Percentiles rank a stretch among this genome's conserved stretches.
Conservation (phyloP, 2,797 vertebrate genomes). For the Mus caroli region DNA sequence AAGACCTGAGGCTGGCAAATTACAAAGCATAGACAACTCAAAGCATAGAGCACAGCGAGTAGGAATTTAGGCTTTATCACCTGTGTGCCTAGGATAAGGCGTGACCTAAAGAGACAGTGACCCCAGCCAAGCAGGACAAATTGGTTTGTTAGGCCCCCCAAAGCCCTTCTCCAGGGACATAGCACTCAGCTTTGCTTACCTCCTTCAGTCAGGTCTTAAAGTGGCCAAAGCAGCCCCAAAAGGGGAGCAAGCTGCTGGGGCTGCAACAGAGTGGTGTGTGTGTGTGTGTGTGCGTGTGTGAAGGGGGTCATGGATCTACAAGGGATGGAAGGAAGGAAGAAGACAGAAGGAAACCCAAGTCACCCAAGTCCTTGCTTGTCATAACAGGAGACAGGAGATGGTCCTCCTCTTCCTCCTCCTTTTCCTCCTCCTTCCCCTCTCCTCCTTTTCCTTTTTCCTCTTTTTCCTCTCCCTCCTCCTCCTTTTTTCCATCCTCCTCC, state of each 20-base stretch:
- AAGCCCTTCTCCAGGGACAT: not conserved
- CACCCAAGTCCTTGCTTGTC: not conserved
- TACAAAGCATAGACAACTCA: too few species aligned
- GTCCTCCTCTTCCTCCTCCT: not conserved
- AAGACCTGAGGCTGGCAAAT: not conserved
- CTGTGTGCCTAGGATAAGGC: not conserved
- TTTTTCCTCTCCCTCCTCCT: not conserved
- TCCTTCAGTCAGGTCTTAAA: not conserved
- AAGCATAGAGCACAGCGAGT: fast-evolving
- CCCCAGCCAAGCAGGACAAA: not conserved
- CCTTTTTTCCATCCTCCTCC: too few species aligned
- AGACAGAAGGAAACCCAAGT: not conserved
- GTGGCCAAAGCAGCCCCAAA: not conserved
- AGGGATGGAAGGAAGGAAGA: too few species aligned
- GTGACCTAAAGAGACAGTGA: not conserved
- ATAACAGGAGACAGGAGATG: not conserved
- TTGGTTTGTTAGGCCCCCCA: not conserved
- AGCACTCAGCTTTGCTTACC: not conserved
- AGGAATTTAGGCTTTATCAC: not conserved
- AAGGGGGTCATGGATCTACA: not conserved
- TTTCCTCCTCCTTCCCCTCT: fast-evolving
- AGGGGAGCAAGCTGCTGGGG: not conserved
- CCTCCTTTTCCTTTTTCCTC: not conserved
- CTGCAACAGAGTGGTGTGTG: not conserved
- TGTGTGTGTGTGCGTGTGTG: too few species aligned